These are phyloP conservation scores for Crenuchus spilurus DNA, from an alignment of 2,797 vertebrate species.

Conservation along the genomic window DNA sequence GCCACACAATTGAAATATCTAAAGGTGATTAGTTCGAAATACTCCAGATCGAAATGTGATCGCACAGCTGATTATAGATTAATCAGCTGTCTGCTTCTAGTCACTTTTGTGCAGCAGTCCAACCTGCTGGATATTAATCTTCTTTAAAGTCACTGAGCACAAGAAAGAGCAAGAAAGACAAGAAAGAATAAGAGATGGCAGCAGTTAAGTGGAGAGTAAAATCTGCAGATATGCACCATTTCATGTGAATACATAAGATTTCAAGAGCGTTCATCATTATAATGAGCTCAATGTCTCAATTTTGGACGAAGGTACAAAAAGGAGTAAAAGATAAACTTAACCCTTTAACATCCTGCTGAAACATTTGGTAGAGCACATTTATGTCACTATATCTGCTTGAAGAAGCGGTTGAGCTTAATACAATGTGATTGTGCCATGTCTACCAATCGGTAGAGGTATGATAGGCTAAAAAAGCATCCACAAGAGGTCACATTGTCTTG, in stretches of 20 bases:
- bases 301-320: no score
- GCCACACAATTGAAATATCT: neutral
- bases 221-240: neutral
- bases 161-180: neutral
- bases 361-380: no score
- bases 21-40: conserved; percentile 33
- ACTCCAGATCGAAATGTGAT: no score
- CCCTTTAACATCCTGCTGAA: no score
- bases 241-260: neutral
- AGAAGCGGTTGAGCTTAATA: no score
- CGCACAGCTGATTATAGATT: conserved; percentile 4
- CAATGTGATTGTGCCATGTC: no score
- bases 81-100: conserved; percentile 32
- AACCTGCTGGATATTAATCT: neutral
- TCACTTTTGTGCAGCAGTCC: conserved; percentile 8
- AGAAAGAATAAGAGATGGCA: neutral
- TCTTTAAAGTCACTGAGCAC: neutral
- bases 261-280: neutral
- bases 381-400: no score
- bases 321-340: no score
- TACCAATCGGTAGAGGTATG: no score
- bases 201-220: neutral
- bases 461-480: no score
- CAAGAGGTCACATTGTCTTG: no score
- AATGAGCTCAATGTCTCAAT: neutral